Base-by-base conservation (phyloP, 2,888 invertebrate genomes). In the Trisateles emortualis region DNA sequence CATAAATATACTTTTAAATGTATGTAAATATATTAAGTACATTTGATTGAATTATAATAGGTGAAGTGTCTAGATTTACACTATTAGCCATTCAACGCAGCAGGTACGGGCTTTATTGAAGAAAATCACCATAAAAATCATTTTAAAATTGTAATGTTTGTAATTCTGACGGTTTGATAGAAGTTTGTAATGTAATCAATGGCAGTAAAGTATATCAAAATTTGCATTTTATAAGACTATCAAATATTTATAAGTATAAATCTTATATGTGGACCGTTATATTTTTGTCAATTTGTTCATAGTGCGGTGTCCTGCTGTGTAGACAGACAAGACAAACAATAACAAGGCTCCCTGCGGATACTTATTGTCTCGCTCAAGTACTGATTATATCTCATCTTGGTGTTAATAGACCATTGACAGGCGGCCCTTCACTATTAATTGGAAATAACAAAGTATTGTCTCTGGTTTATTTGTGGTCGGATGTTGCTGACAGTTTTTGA, bases 241-340 rank as follows among this genome's bases (percentile, higher is more conserved):
- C 52, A 49, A 61, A 56, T 59, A 56, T 65, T 58, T 72, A 59
- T 61, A 48, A 49, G 44, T 47, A 64, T 68, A 64, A 68, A 67
- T 60, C 52, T 59, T 61, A 56, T 49, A 56, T 49, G 55, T 55
- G 30, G 33, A 70, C 63, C 72, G 71, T 76, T 77, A 83, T 83
- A 83, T 83, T 81, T 87, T 83, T 78, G 78, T 82, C 86, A 86
- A 87, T 86, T 84, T 86, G 83, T 85, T 78, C 68, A 67, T 67
- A 62, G 74, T 74, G 59, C 65, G 77, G 71, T 70, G 54, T 72
- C 89, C 84, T 80, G 84, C 86, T 81, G 90, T 41, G 88, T 67
- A 74, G 74, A 73, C 75, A 72, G 81, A 81, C 83, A 78, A 79
- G 84, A 86, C 84, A 88, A 88, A 86, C 86, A 88, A 87, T 84